Conservation (phyloP, 2,797 vertebrate species). For the Pelodytes ibericus region DNA sequence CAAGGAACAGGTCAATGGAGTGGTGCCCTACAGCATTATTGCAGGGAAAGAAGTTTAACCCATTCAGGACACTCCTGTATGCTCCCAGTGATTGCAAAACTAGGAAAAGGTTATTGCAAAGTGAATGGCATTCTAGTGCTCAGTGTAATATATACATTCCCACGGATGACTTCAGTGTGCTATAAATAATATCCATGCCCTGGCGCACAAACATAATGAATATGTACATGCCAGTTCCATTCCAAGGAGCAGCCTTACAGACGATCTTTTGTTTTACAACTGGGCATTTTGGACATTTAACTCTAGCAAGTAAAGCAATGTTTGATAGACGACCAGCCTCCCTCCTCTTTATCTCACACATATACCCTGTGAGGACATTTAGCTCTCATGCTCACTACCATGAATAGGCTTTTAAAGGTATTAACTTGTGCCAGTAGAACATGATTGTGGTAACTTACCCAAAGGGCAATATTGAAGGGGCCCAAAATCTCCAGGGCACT, state of each 20-base stretch:
- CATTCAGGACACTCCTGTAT: background rate
- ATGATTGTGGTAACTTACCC: slow-evolving; percentile 36
- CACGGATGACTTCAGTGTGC: slow-evolving; percentile 20
- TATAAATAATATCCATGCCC: slow-evolving; percentile 28
- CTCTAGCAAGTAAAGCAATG: slow-evolving; percentile 2
- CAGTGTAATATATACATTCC: slow-evolving; percentile 13
- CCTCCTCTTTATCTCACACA: slow-evolving; percentile 2
- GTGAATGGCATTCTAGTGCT: background rate
- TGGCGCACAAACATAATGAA: slow-evolving; percentile 31
- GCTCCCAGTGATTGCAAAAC: background rate
- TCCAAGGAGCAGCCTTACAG: background rate
- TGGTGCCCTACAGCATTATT: slow-evolving; percentile 55
- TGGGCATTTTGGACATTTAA: slow-evolving; percentile 11
- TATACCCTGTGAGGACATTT: background rate
- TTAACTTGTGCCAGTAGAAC: background rate
- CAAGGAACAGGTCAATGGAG: slow-evolving; percentile 55
- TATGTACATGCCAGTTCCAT: slow-evolving; percentile 12
- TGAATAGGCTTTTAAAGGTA: background rate
- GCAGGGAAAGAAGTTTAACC: slow-evolving; percentile 54
- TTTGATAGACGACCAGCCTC: background rate
- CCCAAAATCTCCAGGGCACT: slow-evolving; percentile 44
- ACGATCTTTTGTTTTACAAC: slow-evolving; percentile 6
- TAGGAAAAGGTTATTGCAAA: background rate
- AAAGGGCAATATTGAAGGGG: slow-evolving; percentile 47
- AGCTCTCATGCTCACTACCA: background rate